Conservation (phyloP, 2,797 vertebrate genomes). For the Tauraco hartlaubi region DNA sequence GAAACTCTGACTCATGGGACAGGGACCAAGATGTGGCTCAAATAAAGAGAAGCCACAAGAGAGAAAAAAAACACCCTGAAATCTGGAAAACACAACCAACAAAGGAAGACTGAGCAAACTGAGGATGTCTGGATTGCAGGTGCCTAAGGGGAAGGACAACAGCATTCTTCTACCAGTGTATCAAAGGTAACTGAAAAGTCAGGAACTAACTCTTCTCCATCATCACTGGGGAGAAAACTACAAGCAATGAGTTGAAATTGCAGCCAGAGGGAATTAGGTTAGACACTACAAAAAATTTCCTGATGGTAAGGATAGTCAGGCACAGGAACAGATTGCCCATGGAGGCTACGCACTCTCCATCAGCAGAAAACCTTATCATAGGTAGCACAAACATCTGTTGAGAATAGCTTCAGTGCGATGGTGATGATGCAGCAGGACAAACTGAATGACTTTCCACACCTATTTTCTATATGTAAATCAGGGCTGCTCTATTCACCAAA, state of each 20-base stretch:
- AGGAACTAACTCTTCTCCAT: neutral
- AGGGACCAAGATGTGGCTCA: neutral
- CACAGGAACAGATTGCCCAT: neutral
- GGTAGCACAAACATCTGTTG: neutral
- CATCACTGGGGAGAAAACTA: neutral
- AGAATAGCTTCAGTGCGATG: neutral
- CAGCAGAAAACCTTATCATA: neutral
- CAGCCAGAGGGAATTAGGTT: neutral
- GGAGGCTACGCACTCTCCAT: neutral
- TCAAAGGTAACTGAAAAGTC: neutral
- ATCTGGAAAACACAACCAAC: neutral
- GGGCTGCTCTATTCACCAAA: neutral
- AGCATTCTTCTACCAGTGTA: neutral
- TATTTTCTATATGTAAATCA: neutral
- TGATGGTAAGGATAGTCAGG: neutral
- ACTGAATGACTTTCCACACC: neutral
- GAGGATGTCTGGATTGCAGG: neutral
- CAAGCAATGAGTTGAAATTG: neutral
- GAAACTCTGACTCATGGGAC: rapidly evolving
- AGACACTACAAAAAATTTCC: neutral
- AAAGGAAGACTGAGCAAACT: neutral
- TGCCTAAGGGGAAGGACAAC: neutral
- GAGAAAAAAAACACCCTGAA: neutral
- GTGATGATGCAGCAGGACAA: neutral
- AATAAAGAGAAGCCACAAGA: neutral